Conservation (phyloP, 2,888 invertebrate species). For the Eudemis profundana region DNA sequence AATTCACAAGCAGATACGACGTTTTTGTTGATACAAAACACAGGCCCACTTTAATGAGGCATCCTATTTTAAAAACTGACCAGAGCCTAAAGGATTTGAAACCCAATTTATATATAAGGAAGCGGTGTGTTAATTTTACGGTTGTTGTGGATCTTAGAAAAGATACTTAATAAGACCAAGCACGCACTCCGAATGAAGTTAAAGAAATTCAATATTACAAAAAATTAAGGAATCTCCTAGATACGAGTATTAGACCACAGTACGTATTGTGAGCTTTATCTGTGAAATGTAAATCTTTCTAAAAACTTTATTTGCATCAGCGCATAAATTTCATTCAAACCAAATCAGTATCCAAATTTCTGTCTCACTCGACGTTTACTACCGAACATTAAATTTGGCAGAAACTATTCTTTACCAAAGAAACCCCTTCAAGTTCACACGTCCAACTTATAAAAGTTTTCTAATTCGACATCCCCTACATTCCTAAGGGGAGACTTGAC, state of each 20-base stretch:
- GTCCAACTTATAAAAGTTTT: constrained; percentile 39
- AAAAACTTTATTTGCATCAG: too few relatives aligned
- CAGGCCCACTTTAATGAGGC: constrained; percentile 9
- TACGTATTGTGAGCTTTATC: too few relatives aligned
- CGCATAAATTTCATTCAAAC: too few relatives aligned
- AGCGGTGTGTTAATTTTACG: too few relatives aligned
- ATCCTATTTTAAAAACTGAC: constrained; percentile 23
- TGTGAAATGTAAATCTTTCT: too few relatives aligned
- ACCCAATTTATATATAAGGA: constrained; percentile 5
- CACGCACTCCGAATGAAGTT: too few relatives aligned
- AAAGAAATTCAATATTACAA: too few relatives aligned
- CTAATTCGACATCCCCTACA: constrained; percentile 41
- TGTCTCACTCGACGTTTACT: neutral
- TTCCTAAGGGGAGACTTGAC: constrained; percentile 21
- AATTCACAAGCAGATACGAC: neutral
- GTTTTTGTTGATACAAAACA: neutral
- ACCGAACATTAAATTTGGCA: constrained; percentile 17
- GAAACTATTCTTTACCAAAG: constrained; percentile 13
- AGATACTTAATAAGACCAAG: too few relatives aligned
- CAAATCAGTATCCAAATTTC: neutral
- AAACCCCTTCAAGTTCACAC: constrained; percentile 30
- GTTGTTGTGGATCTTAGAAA: too few relatives aligned
- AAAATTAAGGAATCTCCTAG: too few relatives aligned
- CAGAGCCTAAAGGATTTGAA: neutral
- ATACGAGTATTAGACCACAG: too few relatives aligned